Evolutionary conservation across 2,888 invertebrate genomes (phyloP).

Genomic region (Hirtodrosophila trivittata): DNA sequence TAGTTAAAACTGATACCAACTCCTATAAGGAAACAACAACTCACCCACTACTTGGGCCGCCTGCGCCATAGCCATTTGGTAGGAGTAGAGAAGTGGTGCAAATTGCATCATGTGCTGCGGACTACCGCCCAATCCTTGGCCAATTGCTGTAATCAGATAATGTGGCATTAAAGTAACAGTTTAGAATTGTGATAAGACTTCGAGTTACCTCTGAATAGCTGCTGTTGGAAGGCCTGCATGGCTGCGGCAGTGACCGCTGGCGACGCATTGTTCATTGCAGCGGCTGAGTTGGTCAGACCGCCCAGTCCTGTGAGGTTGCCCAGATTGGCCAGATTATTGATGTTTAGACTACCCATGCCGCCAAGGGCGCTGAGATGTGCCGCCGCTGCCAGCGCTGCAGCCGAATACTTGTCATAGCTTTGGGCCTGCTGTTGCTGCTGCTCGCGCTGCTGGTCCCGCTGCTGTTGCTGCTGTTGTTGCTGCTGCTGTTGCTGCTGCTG

Average conservation of each 20-base stretch:
- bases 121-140: conserved; percentile 82
- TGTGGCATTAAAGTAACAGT: neutral
- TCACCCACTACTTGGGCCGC: conserved; percentile 85
- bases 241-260: conserved; percentile 87
- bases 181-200: neutral
- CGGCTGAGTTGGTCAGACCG: conserved; percentile 84
- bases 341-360: conserved; percentile 81
- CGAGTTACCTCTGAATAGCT: conserved; percentile 89
- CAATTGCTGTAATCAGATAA: conserved; percentile 74
- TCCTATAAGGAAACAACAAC: too few relatives aligned
- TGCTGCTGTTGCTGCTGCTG: conserved; percentile 69
- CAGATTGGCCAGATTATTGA: conserved; percentile 80
- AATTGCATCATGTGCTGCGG: conserved; percentile 96
- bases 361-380: conserved; percentile 82
- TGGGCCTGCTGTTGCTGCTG: conserved; percentile 80
- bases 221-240: conserved; percentile 93
- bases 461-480: conserved; percentile 78
- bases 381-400: conserved; percentile 85
- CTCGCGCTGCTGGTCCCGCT: conserved; percentile 67
- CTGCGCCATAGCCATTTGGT: conserved; percentile 94
- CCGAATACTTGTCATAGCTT: conserved; percentile 83
- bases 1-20: too few relatives aligned
- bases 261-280: conserved; percentile 83
- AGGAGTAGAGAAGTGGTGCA: conserved; percentile 93
- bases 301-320: conserved; percentile 81